Evolutionary conservation across 2,113 vertebrate genomes (phyloP).

Genomic region (Aegithalos caudatus): DNA sequence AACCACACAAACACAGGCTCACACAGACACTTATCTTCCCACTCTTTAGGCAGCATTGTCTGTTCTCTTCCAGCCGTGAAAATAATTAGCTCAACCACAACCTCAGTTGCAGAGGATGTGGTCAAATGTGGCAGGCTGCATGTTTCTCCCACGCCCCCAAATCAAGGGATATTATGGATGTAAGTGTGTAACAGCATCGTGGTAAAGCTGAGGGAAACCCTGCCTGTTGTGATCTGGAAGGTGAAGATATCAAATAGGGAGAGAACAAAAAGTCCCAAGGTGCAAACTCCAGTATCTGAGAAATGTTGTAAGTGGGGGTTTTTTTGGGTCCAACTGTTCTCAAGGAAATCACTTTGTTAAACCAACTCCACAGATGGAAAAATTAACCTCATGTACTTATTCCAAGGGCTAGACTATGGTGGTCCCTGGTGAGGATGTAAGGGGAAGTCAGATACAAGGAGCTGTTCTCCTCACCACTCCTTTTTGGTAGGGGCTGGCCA

Average conservation of each 20-base stretch:
- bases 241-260: not conserved
- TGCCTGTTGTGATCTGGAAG: not conserved
- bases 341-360: slow-evolving; percentile 8
- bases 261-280: not conserved
- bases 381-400: slow-evolving; percentile 29
- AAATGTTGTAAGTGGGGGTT: not conserved
- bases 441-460: slow-evolving; percentile 10
- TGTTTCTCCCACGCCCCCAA: not conserved
- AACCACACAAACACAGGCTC: slow-evolving; percentile 37
- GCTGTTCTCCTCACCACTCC: not conserved
- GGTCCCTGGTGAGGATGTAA: slow-evolving; percentile 25
- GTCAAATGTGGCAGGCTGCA: not conserved
- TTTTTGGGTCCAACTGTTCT: not conserved
- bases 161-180: not conserved
- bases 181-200: not conserved
- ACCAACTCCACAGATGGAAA: not conserved
- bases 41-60: slow-evolving; percentile 6
- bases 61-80: slow-evolving; percentile 39
- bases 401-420: not conserved
- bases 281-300: not conserved
- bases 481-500: not conserved
- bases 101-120: slow-evolving; percentile 37
- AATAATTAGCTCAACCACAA: slow-evolving; percentile 46
- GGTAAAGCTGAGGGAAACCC: not conserved
- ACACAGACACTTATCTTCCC: slow-evolving; percentile 2